Percentiles rank a stretch among this genome's conserved stretches.
Evolutionary conservation across 64 coral and sea anemone species (phyloP).

Genomic region (Platygyra sinensis): DNA sequence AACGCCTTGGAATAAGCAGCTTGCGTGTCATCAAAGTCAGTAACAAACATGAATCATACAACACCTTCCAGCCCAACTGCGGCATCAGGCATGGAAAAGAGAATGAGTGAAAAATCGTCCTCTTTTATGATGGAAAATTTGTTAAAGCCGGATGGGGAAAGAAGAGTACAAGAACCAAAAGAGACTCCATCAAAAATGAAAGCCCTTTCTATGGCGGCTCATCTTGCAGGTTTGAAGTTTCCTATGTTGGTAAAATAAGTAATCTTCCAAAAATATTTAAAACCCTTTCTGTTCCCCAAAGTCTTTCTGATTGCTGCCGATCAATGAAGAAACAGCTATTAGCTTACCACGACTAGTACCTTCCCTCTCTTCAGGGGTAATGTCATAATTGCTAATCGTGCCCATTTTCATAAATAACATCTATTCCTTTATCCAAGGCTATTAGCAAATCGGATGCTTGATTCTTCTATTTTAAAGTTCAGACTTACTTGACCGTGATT

Average conservation of each 20-base stretch:
- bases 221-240: slow-evolving; percentile 33
- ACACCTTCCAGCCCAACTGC: neutral
- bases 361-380: neutral
- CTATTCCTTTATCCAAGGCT: neutral
- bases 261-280: neutral
- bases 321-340: neutral
- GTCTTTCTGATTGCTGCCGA: neutral
- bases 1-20: neutral
- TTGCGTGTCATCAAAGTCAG: neutral
- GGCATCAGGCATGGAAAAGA: neutral
- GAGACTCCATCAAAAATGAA: slow-evolving; percentile 37
- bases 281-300: neutral
- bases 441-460: neutral
- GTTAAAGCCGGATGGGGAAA: slow-evolving; percentile 17
- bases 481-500: neutral
- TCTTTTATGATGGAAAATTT: slow-evolving; percentile 46
- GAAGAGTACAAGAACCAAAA: neutral
- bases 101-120: neutral
- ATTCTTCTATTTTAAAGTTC: neutral
- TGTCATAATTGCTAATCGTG: neutral
- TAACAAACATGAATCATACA: slow-evolving; percentile 19
- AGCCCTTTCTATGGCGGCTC: slow-evolving; percentile 30
- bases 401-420: neutral
- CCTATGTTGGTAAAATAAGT: neutral
- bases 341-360: neutral